Evolutionary conservation across 1,140 invertebrate genomes (phyloP).

Genomic region (Drosophila obscura): DNA sequence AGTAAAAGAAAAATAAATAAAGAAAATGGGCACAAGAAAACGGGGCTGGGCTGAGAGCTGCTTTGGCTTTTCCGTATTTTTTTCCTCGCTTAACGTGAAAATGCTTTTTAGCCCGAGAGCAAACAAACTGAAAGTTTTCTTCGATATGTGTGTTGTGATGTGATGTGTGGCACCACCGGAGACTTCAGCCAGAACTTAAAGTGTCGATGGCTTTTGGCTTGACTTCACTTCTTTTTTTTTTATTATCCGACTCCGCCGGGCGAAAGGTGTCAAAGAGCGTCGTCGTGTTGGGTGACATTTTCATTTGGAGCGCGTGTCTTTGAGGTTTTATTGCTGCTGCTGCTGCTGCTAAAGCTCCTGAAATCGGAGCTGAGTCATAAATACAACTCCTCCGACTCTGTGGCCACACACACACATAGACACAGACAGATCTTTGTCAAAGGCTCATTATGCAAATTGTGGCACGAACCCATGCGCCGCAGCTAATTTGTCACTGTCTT

Average conservation of each 20-base stretch:
- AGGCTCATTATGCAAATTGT: conserved; percentile 80
- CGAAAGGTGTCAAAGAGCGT: conserved; percentile 57
- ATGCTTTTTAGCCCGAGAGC: conserved; percentile 36
- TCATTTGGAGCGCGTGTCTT: conserved; percentile 52
- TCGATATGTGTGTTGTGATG: conserved; percentile 13
- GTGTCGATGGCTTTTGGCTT: conserved; percentile 15
- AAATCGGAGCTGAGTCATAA: conserved; percentile 65
- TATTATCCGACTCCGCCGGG: not conserved
- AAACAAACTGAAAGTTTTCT: conserved; percentile 41
- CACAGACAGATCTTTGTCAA: conserved; percentile 64
- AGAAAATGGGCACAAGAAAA: conserved; percentile 15
- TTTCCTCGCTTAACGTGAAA: conserved; percentile 29
- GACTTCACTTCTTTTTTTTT: not conserved
- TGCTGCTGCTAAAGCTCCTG: conserved; percentile 8
- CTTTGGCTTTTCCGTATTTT: not conserved
- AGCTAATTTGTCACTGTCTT: conserved; percentile 81
- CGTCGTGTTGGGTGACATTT: conserved; percentile 47
- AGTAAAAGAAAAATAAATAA: not conserved
- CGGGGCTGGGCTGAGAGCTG: conserved; percentile 27
- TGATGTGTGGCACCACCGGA: conserved; percentile 1
- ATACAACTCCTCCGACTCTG: conserved; percentile 31
- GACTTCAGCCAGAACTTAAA: conserved; percentile 8
- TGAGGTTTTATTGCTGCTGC: conserved; percentile 55
- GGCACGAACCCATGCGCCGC: conserved; percentile 60
- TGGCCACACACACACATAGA: conserved; percentile 19